A percentile compares a stretch with the other conserved stretches of the same genome.
Evolutionary conservation across 2,113 vertebrate genomes (phyloP).

Genomic region (Azemiops feae): DNA sequence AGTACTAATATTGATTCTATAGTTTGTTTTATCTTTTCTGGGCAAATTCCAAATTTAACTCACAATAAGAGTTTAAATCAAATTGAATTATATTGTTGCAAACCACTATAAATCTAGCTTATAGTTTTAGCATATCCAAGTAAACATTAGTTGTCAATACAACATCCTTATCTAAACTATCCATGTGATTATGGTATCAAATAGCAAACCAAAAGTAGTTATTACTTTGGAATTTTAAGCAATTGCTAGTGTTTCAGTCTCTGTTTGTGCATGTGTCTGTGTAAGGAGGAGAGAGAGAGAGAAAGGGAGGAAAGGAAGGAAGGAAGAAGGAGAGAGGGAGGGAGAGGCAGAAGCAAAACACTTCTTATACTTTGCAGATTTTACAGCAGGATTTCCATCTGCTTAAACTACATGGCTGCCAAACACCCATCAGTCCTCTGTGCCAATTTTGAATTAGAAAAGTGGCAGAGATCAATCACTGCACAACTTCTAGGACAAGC

Average conservation of each 20-base stretch:
- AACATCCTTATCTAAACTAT: conserved; percentile 10
- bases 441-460: neutral
- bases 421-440: neutral
- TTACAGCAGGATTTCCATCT: neutral
- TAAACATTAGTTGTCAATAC: neutral
- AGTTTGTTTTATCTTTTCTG: conserved; percentile 8
- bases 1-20: neutral
- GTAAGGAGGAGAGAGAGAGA: neutral
- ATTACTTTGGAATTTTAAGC: conserved; percentile 22
- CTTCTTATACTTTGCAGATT: neutral
- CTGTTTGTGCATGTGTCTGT: neutral
- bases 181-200: neutral
- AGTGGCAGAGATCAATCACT: neutral
- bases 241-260: conserved; percentile 12
- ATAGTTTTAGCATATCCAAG: conserved; percentile 23
- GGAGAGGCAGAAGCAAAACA: neutral
- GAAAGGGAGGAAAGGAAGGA: neutral
- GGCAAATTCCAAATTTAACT: conserved; percentile 20
- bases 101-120: conserved; percentile 12
- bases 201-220: conserved; percentile 4
- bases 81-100: neutral
- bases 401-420: no score
- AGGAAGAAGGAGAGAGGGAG: neutral
- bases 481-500: neutral
- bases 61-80: conserved; percentile 1